Evolutionary conservation across 1,140 invertebrate genomes (phyloP), one percentile per base, ranked within the genome.

Genomic region (Calosoma granatense): DNA sequence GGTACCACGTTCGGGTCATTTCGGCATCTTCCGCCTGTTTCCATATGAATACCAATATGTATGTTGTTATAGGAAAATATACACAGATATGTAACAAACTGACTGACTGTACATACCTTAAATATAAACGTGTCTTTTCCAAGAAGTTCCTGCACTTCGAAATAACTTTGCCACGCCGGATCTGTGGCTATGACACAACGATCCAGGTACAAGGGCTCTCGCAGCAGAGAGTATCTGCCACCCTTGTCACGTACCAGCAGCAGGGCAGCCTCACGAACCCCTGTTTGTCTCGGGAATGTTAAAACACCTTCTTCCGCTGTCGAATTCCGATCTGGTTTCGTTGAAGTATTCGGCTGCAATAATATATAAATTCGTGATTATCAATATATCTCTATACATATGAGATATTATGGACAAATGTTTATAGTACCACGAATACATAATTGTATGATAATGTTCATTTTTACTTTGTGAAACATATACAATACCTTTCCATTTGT

Each of bases 91-190:
- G 15, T 39, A 43, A 47, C 22, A 1, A 51, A 23, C 3, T 19
- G 20, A 43, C n/a, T 56, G 54, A n/a, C n/a, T 43, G 6, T 43
- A 43, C 22, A 62, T 76, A 95, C 92, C 86, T 96, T 96, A 73
- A 97, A 90, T 68, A 95, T 87, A 75, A 88, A 94, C 51, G 92
- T 89, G 68, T 97, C 93, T 75, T 93, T 94, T 54, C 89, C 91
- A 60, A 86, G 83, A 59, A 94, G 82, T 75, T 97, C 93, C 73
- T 95, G 90, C 63, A 97, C 82, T 80, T 97, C 94, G 73, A 97
- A 95, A 70, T 92, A 93, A 72, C 95, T 92, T 70, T 92, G 89
- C 66, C 85, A 84, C 52, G 85, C 83, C 67, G 95, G 92, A 57
- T 87, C 84, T 61, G 85, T 84, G 63, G 87, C 90, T 39, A 96